These are phyloP conservation scores for Desmophyllum pertusum DNA, from an alignment of 92 coral and sea anemone species.

Conservation along the genomic window DNA sequence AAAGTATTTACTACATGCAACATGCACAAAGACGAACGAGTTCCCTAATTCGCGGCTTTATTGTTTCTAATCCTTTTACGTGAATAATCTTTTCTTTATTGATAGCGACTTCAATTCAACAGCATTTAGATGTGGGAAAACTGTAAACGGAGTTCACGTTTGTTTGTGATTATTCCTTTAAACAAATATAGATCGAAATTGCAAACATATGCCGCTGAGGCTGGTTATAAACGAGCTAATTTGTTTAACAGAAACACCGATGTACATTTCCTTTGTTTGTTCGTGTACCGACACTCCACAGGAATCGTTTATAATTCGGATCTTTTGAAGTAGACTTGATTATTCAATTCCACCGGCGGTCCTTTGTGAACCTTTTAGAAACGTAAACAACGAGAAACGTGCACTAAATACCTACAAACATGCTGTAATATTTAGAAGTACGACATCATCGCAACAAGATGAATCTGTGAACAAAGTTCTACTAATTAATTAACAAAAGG, in stretches of 20 bases:
- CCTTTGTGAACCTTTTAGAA: constrained; percentile 11
- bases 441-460: not conserved
- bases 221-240: not conserved
- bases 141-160: not conserved
- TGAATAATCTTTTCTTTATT: not conserved
- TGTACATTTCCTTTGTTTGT: constrained; percentile 10
- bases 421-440: not conserved
- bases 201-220: not conserved
- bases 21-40: not conserved
- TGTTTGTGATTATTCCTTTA: not conserved
- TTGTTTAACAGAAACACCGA: not conserved
- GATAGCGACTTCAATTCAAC: not conserved
- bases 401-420: constrained; percentile 12
- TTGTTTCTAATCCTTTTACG: not conserved
- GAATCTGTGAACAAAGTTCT: not conserved
- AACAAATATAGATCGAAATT: not conserved
- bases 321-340: constrained; percentile 5
- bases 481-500: not conserved
- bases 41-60: not conserved
- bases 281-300: constrained; percentile 6
- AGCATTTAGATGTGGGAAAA: not conserved
- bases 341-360: not conserved
- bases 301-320: not conserved
- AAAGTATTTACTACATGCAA: not conserved
- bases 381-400: constrained; percentile 16